A percentile compares a stretch with the other conserved stretches of the same genome.
phyloP scores from a whole-genome alignment of 2,113 vertebrate genomes.

The Electrona antarctica region DNA sequence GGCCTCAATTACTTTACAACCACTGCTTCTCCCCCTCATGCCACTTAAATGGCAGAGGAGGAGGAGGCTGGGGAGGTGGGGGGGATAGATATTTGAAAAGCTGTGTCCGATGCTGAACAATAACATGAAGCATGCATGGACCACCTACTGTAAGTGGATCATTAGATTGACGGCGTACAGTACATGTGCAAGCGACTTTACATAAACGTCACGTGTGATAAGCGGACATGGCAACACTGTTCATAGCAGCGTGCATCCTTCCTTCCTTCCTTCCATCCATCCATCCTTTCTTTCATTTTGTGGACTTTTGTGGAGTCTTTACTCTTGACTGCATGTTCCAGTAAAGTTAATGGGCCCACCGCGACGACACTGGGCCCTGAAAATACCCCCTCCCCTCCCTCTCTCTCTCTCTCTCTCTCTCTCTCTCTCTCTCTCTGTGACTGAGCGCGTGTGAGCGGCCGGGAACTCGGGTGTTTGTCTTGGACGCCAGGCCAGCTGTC shows the following conservation, averaged over 20 bases:
- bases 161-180: too few relatives aligned
- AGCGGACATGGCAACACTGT: too few relatives aligned
- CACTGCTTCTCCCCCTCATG: too few relatives aligned
- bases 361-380: slow-evolving; percentile 45
- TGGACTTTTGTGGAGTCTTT: slow-evolving; percentile 39
- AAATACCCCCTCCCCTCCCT: slow-evolving; percentile 13
- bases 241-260: slow-evolving; percentile 53
- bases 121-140: too few relatives aligned
- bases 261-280: slow-evolving; percentile 45
- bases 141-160: too few relatives aligned
- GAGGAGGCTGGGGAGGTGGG: too few relatives aligned
- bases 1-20: too few relatives aligned
- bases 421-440: slow-evolving; percentile 47
- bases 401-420: slow-evolving; percentile 18
- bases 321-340: slow-evolving; percentile 55
- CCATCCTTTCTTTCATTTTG: slow-evolving; percentile 39
- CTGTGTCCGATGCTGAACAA: too few relatives aligned
- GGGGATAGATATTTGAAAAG: too few relatives aligned
- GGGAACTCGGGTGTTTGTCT: slow-evolving; percentile 62
- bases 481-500: slow-evolving; percentile 57
- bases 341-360: slow-evolving; percentile 68
- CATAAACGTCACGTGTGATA: too few relatives aligned
- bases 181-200: too few relatives aligned
- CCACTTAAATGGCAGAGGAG: too few relatives aligned
- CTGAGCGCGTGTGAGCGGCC: slow-evolving; percentile 38